Evolutionary conservation across 2,113 vertebrate genomes (phyloP).

Genomic region (Seriola aureovittata): DNA sequence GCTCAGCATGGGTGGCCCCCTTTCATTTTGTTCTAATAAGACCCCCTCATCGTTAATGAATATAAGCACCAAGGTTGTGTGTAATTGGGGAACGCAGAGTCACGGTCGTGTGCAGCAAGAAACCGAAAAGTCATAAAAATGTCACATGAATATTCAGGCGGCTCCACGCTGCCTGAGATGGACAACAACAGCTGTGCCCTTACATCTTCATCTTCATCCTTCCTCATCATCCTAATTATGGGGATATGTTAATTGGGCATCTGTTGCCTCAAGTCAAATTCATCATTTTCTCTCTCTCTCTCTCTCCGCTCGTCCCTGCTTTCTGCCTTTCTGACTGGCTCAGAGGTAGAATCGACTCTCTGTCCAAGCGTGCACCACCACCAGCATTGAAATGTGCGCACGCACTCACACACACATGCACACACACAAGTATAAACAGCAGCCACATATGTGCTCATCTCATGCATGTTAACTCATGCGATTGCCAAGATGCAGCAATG

Average conservation of each 20-base stretch:
- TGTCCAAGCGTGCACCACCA: slow-evolving; percentile 7
- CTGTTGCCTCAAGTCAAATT: slow-evolving; percentile 78
- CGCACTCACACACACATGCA: slow-evolving; percentile 18
- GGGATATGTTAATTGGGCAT: slow-evolving; percentile 82
- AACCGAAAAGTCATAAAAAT: slow-evolving; percentile 73
- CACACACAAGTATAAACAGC: neutral
- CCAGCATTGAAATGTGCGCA: neutral
- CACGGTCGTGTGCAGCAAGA: slow-evolving; percentile 30
- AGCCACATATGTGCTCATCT: neutral
- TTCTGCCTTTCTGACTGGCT: slow-evolving; percentile 39
- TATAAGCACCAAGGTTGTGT: slow-evolving; percentile 33
- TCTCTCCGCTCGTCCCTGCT: slow-evolving; percentile 19
- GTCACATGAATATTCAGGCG: slow-evolving; percentile 77
- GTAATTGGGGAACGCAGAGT: slow-evolving; percentile 31
- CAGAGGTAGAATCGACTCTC: slow-evolving; percentile 33
- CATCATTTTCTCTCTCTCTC: neutral
- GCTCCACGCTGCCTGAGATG: slow-evolving; percentile 45
- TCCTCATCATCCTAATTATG: slow-evolving; percentile 77
- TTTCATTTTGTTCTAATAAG: slow-evolving; percentile 37
- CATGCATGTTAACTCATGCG: slow-evolving; percentile 8
- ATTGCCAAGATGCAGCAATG: slow-evolving; percentile 9
- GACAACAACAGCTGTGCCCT: slow-evolving; percentile 77
- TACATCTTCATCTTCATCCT: slow-evolving; percentile 77
- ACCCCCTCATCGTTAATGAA: slow-evolving; percentile 46
- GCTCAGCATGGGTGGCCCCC: slow-evolving; percentile 1